Percentiles rank a stretch among this genome's conserved stretches.
phyloP scores from a whole-genome alignment of 1,140 invertebrate genomes.

The Dryas iulia region DNA sequence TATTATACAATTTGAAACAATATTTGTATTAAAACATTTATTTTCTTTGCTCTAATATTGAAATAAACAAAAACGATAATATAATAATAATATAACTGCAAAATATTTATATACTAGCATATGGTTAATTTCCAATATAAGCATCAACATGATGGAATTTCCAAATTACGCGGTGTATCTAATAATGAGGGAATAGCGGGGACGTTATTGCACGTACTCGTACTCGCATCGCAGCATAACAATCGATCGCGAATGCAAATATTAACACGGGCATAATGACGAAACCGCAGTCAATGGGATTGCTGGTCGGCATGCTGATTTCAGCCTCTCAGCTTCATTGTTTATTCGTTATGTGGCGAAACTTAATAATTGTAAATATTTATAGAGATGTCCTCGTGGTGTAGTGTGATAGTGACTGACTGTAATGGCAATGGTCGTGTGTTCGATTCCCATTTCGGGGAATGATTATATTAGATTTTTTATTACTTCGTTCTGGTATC shows the following conservation, averaged over 20 bases:
- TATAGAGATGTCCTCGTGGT: no score
- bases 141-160: constrained; percentile 18
- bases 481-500: no score
- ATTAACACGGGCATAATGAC: constrained; percentile 63
- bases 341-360: constrained; percentile 24
- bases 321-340: constrained; percentile 35
- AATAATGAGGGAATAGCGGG: constrained; percentile 30
- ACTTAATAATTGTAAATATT: constrained; percentile 19
- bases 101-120: constrained; percentile 16
- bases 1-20: no score
- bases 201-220: constrained; percentile 30
- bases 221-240: no score
- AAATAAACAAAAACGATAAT: no score
- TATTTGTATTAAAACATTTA: no score
- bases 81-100: no score
- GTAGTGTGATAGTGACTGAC: no score
- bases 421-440: no score
- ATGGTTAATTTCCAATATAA: neutral
- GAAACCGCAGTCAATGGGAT: constrained; percentile 59
- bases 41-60: no score
- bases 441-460: no score
- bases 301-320: constrained; percentile 46
- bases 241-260: constrained; percentile 47
- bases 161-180: constrained; percentile 21
- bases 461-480: no score